Evolutionary conservation across 2,888 invertebrate genomes (phyloP), one percentile per base, ranked within the genome.

Genomic region (Sylvicola cinctus): DNA sequence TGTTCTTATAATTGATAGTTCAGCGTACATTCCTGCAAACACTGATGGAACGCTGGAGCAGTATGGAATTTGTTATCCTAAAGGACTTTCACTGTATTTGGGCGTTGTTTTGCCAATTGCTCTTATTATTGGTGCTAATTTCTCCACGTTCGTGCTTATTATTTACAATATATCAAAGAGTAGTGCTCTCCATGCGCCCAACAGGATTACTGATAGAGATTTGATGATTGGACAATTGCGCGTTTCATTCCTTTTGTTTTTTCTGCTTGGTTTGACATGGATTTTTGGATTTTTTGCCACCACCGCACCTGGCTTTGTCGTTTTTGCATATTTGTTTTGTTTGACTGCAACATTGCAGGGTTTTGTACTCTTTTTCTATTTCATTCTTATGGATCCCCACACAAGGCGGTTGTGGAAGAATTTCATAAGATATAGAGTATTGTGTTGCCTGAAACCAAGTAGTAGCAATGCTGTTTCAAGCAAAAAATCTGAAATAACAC

Each of bases 291-390:
- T 70, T 23, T 57, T 67, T 42, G 64, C 65, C 2, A 63, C 65
- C 43, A 55, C 63, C 31, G 54, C 51, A 4, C 58, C 59, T 15
- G 50, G 55, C 8, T 39, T 65, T 15, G 54, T n/a, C n/a, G 15
- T 31, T n/a, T 70, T 69, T 54, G 66, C 69, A 0, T 71, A 70
- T 46, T 51, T 71, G 1, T 71, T 71, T 44, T 70, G 70, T 45
- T 46, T 70, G n/a, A 68, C 68, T 1, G 66, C 70, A 4, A 68
- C 70, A 0, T 41, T 69, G 14, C 70, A 71, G 45, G 70, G 71
- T 1, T 68, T 70, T 46, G 64, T 70, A 7, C 51, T 70, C 11
- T 70, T 71, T 43, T 46, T 70, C 13, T 70, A 69, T 49, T 70
- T 70, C 46, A 58, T 70, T 6, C 46, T 69, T 13, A 58, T 68